These are phyloP conservation scores for Melolontha melolontha DNA, from an alignment of 2,888 invertebrate species.

Conservation along the genomic window DNA sequence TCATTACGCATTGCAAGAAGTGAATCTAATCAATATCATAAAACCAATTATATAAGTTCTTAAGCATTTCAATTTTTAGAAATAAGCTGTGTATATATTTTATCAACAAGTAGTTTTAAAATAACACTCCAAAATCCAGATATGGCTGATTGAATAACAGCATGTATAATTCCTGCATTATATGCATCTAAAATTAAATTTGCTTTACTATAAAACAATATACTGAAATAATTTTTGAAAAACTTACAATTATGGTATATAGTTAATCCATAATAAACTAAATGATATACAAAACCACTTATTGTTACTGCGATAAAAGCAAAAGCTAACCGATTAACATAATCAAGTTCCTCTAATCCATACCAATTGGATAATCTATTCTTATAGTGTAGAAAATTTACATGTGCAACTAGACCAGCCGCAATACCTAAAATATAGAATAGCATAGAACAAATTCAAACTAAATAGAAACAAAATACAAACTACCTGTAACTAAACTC, in stretches of 20 bases:
- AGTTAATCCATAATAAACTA: background rate
- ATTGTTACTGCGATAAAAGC: slow-evolving; percentile 13
- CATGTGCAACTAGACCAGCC: background rate
- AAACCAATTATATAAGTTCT: too few species aligned
- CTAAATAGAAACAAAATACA: background rate
- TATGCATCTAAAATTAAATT: background rate
- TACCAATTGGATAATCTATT: slow-evolving; percentile 12
- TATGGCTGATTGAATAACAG: background rate
- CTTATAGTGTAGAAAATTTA: background rate
- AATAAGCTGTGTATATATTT: background rate
- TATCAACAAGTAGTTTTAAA: slow-evolving; percentile 13
- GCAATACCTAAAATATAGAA: slow-evolving; percentile 1
- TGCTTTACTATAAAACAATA: background rate
- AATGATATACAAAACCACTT: slow-evolving; percentile 19
- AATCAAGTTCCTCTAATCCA: slow-evolving; percentile 16
- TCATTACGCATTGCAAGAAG: too few species aligned
- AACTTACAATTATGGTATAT: slow-evolving; percentile 2
- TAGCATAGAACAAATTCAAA: background rate
- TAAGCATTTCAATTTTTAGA: slow-evolving; percentile 1
- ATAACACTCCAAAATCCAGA: slow-evolving; percentile 8
- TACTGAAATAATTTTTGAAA: background rate
- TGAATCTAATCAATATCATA: too few species aligned
- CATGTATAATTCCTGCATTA: background rate
- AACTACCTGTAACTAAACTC: too few species aligned
- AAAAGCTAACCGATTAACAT: slow-evolving; percentile 9